These are phyloP conservation scores for Pegea sp. DNA, from an alignment of 23 tunicate genomes.

Conservation along the genomic window DNA sequence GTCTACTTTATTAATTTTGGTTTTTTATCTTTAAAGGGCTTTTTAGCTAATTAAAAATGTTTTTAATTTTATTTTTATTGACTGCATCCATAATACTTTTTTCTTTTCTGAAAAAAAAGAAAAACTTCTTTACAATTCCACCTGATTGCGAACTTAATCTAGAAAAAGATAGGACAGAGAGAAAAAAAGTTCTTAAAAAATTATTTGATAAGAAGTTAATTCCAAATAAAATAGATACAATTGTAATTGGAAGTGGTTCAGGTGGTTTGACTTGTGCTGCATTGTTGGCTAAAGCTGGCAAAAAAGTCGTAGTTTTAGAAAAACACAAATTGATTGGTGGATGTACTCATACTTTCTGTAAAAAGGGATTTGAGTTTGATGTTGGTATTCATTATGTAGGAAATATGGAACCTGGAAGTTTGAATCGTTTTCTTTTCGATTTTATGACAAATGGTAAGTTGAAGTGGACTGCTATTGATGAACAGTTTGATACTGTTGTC, in stretches of 20 bases:
- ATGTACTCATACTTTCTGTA: constrained; percentile 73
- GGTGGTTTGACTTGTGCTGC: constrained; percentile 77
- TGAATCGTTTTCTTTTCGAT: constrained; percentile 36
- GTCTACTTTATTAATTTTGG: too few relatives aligned
- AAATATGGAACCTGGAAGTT: constrained; percentile 27
- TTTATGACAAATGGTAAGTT: constrained; percentile 43
- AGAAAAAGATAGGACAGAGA: too few relatives aligned
- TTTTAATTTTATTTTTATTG: too few relatives aligned
- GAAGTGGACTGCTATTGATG: constrained; percentile 33
- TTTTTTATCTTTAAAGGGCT: too few relatives aligned
- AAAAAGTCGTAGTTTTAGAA: constrained; percentile 66
- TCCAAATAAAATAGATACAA: too few relatives aligned
- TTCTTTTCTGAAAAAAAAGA: too few relatives aligned
- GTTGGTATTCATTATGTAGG: constrained; percentile 78
- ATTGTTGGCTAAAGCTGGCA: constrained; percentile 53
- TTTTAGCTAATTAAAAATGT: too few relatives aligned
- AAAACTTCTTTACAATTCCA: too few relatives aligned
- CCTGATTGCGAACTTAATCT: too few relatives aligned
- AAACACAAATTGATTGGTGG: constrained; percentile 73
- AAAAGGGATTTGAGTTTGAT: constrained; percentile 77
- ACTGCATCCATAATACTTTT: too few relatives aligned
- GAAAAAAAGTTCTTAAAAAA: too few relatives aligned
- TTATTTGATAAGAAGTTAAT: too few relatives aligned
- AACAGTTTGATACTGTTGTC: constrained; percentile 9
- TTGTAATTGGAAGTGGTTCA: constrained; percentile 78